Evolutionary conservation across 2,113 vertebrate genomes (phyloP), one percentile per base, ranked within the genome.

Genomic region (Puntigrus tetrazona): DNA sequence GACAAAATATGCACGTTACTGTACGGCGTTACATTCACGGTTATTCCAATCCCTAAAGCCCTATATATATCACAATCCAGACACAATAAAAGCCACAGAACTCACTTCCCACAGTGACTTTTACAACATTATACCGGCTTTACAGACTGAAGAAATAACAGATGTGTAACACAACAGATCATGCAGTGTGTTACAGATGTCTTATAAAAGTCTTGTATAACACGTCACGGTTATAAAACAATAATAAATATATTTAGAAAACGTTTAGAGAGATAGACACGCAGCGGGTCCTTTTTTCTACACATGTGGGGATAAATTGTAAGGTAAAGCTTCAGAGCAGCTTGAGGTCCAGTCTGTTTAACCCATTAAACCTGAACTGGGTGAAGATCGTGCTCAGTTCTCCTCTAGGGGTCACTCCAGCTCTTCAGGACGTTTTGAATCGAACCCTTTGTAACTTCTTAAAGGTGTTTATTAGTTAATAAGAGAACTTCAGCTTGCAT

Each of bases 41-140:
- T n/a, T n/a, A n/a, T n/a, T n/a, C n/a, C n/a, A n/a, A n/a, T n/a
- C n/a, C n/a, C n/a, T n/a, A n/a, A n/a, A n/a, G n/a, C n/a, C n/a
- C n/a, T n/a, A n/a, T n/a, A n/a, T 69, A 73, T 73, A 73, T 45
- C n/a, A 73, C 41, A 27, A 41, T 73, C 70, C 70, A 73, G 16
- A 41, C 69, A 72, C 34, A 72, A 25, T 72, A 36, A 72, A 72
- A 27, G 70, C n/a, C 70, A 73, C 22, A 43, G 70, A 5, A 22
- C 38, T 38, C 69, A 7, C 11, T 73, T 45, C 70, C 70, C 70
- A 73, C 70, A 27, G 2, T 5, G 38, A 73, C 31, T 69, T 1
- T 9, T 20, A 5, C 65, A 4, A 34, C 8, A 1, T 16, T n/a
- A n/a, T 2, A 10, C 31, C 16, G 1, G 7, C 0, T 34, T 16